Evolutionary conservation across 2,113 vertebrate genomes (phyloP), one percentile per base, ranked within the genome.

Genomic region (Sigmodon hispidus): DNA sequence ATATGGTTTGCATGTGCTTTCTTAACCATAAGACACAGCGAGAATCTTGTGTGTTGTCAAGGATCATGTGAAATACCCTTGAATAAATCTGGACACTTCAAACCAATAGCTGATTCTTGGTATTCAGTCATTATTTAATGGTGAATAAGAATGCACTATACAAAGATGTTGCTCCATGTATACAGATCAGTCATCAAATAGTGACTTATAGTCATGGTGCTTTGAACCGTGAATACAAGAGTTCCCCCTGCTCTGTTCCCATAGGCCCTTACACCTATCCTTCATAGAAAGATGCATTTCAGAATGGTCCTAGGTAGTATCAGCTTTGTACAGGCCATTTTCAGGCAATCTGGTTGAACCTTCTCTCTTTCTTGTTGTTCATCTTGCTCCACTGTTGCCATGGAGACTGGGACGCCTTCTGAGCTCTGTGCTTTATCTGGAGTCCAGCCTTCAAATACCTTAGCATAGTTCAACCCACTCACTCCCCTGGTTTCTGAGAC

Each of bases 371-470:
- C 48, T 69, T 63, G 63, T 36, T 90, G 7, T 45, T 50, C 61
- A 45, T 75, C 45, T 43, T 3, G 12, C 73, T 21, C 87, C 77
- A 70, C 43, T 84, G 95, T 96, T 96, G 73, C 89, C 93, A 93
- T 95, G 91, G 97, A 55, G 69, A 97, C 55, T 3, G 24, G 91
- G 61, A 96, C 0, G 52, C 89, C 95, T 94, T 88, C 73, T 87
- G 94, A 95, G 93, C 43, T 59, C 79, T 59, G 61, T 16, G 57
- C 69, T 95, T 89, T 87, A 81, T 89, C 79, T 87, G 79, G 73
- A 94, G 93, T 89, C 94, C 91, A 95, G 94, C 69, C 87, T 70
- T 83, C 40, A 19, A 96, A 92, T 94, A 93, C 91, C 77, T 97
- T 94, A 88, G 86, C 77, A 75, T 40, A 84, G 55, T 69, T 79